phyloP scores from a whole-genome alignment of 1,140 invertebrate species.

The Sipha flava region DNA sequence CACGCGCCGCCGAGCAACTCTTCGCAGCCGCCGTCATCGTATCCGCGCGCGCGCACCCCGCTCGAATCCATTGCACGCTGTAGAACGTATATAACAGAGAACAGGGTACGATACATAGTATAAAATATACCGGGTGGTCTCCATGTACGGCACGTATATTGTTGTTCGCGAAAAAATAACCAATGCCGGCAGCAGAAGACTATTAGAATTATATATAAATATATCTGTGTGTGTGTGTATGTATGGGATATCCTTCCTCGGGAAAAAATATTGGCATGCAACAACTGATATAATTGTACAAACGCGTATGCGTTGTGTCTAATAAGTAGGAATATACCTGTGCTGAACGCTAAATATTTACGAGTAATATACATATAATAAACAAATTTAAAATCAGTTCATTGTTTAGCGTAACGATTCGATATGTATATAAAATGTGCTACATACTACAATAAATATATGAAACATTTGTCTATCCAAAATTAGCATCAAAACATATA shows the following conservation, averaged over 20 bases:
- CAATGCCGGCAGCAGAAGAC: neutral
- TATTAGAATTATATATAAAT: too few relatives aligned
- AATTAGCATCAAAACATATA: too few relatives aligned
- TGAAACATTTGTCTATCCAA: too few relatives aligned
- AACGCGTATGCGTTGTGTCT: neutral
- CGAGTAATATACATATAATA: too few relatives aligned
- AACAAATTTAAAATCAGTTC: too few relatives aligned
- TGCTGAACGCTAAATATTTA: too few relatives aligned
- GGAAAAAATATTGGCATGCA: neutral
- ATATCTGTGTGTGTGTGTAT: too few relatives aligned
- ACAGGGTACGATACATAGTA: neutral
- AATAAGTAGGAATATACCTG: too few relatives aligned
- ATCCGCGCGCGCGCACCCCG: neutral
- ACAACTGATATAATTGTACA: neutral
- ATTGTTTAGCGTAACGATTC: too few relatives aligned
- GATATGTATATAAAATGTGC: too few relatives aligned
- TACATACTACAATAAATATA: too few relatives aligned
- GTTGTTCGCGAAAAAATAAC: constrained; percentile 4
- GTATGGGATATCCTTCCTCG: too few relatives aligned
- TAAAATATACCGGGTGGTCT: constrained; percentile 15
- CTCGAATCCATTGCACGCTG: neutral
- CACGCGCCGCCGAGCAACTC: constrained; percentile 11
- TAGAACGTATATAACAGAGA: neutral
- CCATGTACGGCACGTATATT: neutral
- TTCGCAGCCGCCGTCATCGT: neutral